Conservation (phyloP, 2,888 invertebrate genomes). For the Sphecodes monilicornis region DNA sequence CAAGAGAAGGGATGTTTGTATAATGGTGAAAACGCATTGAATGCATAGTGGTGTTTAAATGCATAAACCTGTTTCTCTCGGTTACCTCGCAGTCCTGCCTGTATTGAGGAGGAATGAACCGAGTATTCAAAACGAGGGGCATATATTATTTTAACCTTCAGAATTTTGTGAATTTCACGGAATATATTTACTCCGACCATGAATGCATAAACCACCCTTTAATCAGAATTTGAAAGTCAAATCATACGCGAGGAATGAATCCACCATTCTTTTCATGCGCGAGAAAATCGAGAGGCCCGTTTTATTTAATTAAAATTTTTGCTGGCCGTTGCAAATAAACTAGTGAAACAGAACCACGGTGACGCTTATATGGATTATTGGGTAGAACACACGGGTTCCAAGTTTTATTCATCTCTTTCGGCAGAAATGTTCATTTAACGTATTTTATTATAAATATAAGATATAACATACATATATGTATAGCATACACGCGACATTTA, state of each 20-base stretch:
- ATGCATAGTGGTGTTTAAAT: not conserved
- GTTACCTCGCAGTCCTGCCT: not conserved
- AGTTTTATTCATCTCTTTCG: not conserved
- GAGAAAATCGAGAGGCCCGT: slow-evolving; percentile 26
- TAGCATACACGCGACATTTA: too few relatives aligned
- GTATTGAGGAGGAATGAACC: not conserved
- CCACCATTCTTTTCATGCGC: slow-evolving; percentile 40
- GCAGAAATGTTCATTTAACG: not conserved
- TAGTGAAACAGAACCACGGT: not conserved
- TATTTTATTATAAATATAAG: too few relatives aligned
- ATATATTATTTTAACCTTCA: slow-evolving; percentile 18
- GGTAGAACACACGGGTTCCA: not conserved
- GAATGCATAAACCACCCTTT: slow-evolving; percentile 39
- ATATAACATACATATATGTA: too few relatives aligned
- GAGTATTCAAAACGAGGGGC: not conserved
- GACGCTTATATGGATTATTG: not conserved
- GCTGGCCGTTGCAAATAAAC: slow-evolving; percentile 3
- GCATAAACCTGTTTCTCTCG: not conserved
- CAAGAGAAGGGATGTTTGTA: not conserved
- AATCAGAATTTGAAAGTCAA: slow-evolving; percentile 58
- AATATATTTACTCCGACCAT: slow-evolving; percentile 31
- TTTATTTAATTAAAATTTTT: slow-evolving; percentile 47
- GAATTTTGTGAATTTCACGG: slow-evolving; percentile 35
- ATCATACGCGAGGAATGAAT: slow-evolving; percentile 16
- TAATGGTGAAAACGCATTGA: not conserved